Base-by-base conservation (phyloP, 2,113 vertebrate genomes). In the Centrocercus urophasianus region DNA sequence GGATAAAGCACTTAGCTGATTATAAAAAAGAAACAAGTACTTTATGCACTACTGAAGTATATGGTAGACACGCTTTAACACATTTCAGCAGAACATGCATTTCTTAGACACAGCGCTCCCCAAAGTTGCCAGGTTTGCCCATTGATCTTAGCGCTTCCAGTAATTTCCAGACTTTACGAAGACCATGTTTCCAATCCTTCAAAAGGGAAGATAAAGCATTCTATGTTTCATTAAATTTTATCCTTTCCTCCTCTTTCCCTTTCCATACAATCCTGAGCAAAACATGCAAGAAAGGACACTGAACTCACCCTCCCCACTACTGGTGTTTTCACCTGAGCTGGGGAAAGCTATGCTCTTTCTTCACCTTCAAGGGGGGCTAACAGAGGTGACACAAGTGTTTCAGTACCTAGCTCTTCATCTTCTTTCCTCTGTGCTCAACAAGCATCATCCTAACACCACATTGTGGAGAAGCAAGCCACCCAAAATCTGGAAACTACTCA, bases 281-380 rank as follows among this genome's bases (percentile, higher is more conserved):
- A 77, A 48, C 0, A 0, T 28, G 69, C 56, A 30, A 50, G 64
- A 40, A 34, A 16, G 60, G 24, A 59, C 10, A 22, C 7, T n/a
- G 34, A 81, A 57, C 4, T 8, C 48, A 81, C 11, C 30, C 36
- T 88, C 27, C 8, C 4, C 28, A 27, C 4, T 32, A 45, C 22
- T 5, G 22, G 52, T 27, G 11, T 36, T 71, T 80, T 50, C 34
- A 34, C 10, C 11, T 13, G 0, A 32, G 18, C 2, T 4, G 1
- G 10, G 10, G 17, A 24, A 2, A 88, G 5, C 0, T 0, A 1
- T n/a, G 45, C 7, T 42, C 27, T 32, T 0, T 1, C 24, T 59
- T 17, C 0, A 1, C 8, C 32, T 19, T 2, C 0, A 0, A 1
- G 27, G 16, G 16, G 5, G 25, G 13, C n/a, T 57, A 20, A 4